Evolutionary conservation across 2,888 invertebrate species (phyloP), one percentile per base, ranked within the genome.

Genomic region (Muschampia plurimacula): DNA sequence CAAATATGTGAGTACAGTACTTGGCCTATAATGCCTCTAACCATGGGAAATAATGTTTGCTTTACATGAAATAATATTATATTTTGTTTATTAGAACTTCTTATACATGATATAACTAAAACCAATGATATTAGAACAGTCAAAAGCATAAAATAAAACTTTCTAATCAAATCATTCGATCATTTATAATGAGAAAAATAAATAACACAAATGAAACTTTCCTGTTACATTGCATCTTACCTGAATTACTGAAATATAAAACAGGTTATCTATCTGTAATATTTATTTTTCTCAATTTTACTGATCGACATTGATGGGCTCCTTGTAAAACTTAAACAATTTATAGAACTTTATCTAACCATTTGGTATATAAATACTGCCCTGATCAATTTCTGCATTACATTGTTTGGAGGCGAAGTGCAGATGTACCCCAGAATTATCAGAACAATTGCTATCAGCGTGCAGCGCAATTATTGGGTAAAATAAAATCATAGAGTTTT

Each of bases 301-400:
- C 2, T 32, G n/a, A 65, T 13, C 32, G 32, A 57, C 32, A 64
- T 67, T 44, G 22, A 39, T 46, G 59, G 59, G 62, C 69, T 69
- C 57, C 64, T 73, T 73, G 44, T 67, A 67, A 74, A 79, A 67
- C 74, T 80, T 84, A 84, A 83, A 84, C 83, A 83, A 82, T 80
- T 82, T 84, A 83, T 82, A 86, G 79, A 86, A 82, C 84, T 86
- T 82, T 88, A 88, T 88, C 82, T 88, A 90, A 83, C 82, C 87
- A 89, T 93, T 93, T 92, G 93, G 92, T 91, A 89, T 88, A 80
- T 86, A 81, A 92, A 92, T 92, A 93, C 93, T 93, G 92, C 84
- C 88, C 87, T 84, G 88, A 87, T 86, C 79, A 82, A 82, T 80
- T 82, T 81, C 78, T 85, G 83, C 67, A 57, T 46, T n/a, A 57